Conservation (phyloP, 2,797 vertebrate genomes). For the Falco cherrug region DNA sequence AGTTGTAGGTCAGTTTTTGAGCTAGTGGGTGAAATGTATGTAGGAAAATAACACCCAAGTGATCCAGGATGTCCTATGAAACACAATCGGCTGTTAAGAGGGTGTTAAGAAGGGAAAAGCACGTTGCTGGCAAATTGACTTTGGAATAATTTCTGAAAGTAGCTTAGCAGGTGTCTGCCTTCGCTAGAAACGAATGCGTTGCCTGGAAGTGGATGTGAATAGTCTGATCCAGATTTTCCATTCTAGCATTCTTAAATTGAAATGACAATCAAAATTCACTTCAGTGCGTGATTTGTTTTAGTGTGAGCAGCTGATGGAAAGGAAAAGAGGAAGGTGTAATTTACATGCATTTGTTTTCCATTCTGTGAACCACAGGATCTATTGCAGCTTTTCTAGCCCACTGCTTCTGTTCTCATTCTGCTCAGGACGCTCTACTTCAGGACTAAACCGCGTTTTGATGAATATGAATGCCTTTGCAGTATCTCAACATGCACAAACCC, state of each 20-base stretch:
- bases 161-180: neutral
- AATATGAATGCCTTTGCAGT: neutral
- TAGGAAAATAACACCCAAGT: neutral
- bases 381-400: neutral
- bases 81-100: neutral
- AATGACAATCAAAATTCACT: neutral
- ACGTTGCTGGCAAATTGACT: neutral
- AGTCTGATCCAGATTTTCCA: neutral
- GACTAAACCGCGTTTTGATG: neutral
- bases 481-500: neutral
- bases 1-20: neutral
- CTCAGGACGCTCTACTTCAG: neutral
- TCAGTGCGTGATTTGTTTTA: neutral
- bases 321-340: neutral
- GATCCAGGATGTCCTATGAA: neutral
- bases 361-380: neutral
- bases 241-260: neutral
- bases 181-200: neutral
- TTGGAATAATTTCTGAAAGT: neutral
- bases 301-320: neutral
- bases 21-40: neutral
- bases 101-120: neutral
- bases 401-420: neutral
- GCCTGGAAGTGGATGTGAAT: neutral
- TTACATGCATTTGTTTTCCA: neutral